A percentile compares a stretch with the other conserved stretches of the same genome.
phyloP scores from a whole-genome alignment of 2,797 vertebrate species.

The Sebastes itinus region DNA sequence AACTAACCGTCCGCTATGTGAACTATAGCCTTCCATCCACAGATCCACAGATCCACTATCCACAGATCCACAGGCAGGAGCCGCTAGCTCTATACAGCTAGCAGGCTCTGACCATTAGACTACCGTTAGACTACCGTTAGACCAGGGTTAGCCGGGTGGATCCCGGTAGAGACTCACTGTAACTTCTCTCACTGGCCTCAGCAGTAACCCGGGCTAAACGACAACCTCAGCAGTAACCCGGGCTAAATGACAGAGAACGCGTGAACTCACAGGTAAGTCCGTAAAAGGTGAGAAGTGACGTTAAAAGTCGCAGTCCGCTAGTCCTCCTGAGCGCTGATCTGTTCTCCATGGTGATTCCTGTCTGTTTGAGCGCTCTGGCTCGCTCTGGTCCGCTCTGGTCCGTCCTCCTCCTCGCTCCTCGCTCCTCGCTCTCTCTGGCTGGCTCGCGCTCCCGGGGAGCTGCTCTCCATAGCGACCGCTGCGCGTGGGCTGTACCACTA shows the following conservation, averaged over 20 bases:
- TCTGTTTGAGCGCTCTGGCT: slow-evolving; percentile 36
- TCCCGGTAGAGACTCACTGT: slow-evolving; percentile 8
- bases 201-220: slow-evolving; percentile 1
- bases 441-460: slow-evolving; percentile 48
- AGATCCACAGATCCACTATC: too few species aligned
- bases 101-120: background rate
- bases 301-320: slow-evolving; percentile 59
- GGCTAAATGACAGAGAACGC: background rate
- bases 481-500: slow-evolving; percentile 76
- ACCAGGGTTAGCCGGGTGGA: background rate
- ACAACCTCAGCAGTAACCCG: slow-evolving; percentile 6
- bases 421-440: slow-evolving; percentile 21
- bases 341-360: slow-evolving; percentile 76
- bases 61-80: background rate
- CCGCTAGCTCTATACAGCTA: slow-evolving; percentile 36
- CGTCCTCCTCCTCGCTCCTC: slow-evolving; percentile 28
- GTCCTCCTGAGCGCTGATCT: slow-evolving; percentile 56
- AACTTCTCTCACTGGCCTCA: slow-evolving; percentile 41
- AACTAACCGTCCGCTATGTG: background rate
- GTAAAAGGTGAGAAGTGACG: slow-evolving; percentile 63
- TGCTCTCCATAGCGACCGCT: slow-evolving; percentile 71
- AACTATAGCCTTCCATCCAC: background rate
- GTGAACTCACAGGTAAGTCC: slow-evolving; percentile 78
- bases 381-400: slow-evolving; percentile 22
- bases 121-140: too few species aligned